Percentiles rank a stretch among this genome's conserved stretches.
phyloP scores from a whole-genome alignment of 2,113 vertebrate genomes.

The Cyprinus carpio region DNA sequence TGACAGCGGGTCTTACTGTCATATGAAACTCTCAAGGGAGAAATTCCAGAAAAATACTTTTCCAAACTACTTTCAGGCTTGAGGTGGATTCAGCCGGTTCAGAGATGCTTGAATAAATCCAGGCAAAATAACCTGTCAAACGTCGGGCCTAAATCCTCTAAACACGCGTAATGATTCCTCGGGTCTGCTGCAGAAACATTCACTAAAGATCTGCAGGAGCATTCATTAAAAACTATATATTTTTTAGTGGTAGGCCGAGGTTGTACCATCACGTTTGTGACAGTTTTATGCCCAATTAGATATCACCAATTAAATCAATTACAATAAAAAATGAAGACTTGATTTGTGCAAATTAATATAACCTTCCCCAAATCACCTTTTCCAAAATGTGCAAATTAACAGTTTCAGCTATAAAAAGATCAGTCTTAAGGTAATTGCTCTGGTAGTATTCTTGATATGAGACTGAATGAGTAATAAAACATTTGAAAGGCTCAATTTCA shows the following conservation, averaged over 20 bases:
- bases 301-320: not conserved
- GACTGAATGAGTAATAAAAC: not conserved
- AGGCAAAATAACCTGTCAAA: not conserved
- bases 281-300: not conserved
- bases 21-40: constrained; percentile 18
- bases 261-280: not conserved
- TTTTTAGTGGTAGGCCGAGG: not conserved
- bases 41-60: not conserved
- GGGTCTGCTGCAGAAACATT: not conserved
- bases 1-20: constrained; percentile 19
- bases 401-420: not conserved
- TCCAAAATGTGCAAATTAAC: not conserved
- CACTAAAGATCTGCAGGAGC: not conserved
- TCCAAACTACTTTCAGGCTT: not conserved
- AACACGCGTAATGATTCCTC: not conserved
- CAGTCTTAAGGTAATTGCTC: not conserved
- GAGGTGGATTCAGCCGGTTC: constrained; percentile 1
- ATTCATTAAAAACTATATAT: not conserved
- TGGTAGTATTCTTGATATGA: not conserved
- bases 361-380: not conserved
- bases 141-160: not conserved
- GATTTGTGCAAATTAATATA: not conserved
- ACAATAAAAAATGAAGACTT: not conserved
- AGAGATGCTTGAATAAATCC: not conserved
- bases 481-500: not conserved